Evolutionary conservation across 1,140 invertebrate species (phyloP).

Genomic region (Bradysia coprophila): DNA sequence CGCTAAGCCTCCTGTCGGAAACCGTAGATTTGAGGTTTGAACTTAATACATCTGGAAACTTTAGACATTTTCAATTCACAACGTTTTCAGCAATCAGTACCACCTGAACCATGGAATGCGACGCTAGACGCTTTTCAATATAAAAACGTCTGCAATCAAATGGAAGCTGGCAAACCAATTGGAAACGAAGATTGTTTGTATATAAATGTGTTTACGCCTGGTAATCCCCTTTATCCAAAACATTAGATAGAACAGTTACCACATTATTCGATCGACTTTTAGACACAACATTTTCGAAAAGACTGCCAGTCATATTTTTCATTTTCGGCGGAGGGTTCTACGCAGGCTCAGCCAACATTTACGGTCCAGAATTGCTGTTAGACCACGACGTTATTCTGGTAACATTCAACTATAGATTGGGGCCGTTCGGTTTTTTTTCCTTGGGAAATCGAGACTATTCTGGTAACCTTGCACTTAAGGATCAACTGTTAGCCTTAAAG

Average conservation of each 20-base stretch:
- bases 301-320: slow-evolving; percentile 36
- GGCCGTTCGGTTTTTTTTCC: slow-evolving; percentile 39
- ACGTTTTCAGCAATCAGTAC: no score
- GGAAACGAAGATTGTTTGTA: slow-evolving; percentile 62
- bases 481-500: slow-evolving; percentile 47
- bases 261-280: neutral
- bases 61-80: no score
- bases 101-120: no score
- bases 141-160: no score
- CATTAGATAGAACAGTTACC: slow-evolving; percentile 1
- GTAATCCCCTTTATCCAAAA: slow-evolving; percentile 12
- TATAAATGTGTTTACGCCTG: slow-evolving; percentile 61
- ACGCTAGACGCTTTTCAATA: no score
- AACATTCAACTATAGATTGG: slow-evolving; percentile 41
- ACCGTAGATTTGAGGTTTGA: no score
- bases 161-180: slow-evolving; percentile 13
- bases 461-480: slow-evolving; percentile 56
- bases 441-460: slow-evolving; percentile 33
- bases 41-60: no score
- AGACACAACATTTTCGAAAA: neutral
- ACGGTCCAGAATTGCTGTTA: slow-evolving; percentile 29
- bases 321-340: slow-evolving; percentile 41
- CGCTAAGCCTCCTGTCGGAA: no score
- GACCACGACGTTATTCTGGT: slow-evolving; percentile 32
- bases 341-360: slow-evolving; percentile 24